These are phyloP conservation scores for Prinia subflava DNA, from an alignment of 2,113 vertebrate species.

Conservation along the genomic window DNA sequence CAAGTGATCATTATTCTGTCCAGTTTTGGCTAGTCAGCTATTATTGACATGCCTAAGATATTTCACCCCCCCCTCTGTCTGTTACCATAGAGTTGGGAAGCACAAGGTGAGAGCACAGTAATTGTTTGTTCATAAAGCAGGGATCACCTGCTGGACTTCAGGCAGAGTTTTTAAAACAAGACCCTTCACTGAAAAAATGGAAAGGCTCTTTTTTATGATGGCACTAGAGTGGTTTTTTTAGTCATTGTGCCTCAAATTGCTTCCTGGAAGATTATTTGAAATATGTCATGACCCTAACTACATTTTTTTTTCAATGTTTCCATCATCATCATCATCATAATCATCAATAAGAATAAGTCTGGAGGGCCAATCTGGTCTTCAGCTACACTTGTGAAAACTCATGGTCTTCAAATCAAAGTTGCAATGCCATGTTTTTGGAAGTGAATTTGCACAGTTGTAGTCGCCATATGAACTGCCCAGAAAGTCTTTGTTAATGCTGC, in stretches of 20 bases:
- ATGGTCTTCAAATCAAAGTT: background rate
- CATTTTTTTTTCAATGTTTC: background rate
- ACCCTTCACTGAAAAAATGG: background rate
- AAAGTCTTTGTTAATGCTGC: background rate
- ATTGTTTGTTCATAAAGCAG: background rate
- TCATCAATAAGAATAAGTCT: background rate
- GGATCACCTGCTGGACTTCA: background rate
- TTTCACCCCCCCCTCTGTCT: fast-evolving
- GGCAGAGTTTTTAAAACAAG: background rate
- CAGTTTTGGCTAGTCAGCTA: background rate
- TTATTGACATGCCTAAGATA: background rate
- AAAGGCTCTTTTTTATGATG: background rate
- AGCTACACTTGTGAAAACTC: background rate
- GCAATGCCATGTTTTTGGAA: background rate
- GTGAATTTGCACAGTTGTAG: background rate
- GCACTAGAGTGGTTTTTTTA: background rate
- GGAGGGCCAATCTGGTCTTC: background rate
- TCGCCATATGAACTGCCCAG: background rate
- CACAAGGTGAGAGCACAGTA: background rate
- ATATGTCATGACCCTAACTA: background rate
- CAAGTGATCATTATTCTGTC: background rate
- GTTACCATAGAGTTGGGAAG: background rate
- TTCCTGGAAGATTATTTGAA: background rate
- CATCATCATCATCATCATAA: background rate
- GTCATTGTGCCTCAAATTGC: background rate